Percentiles rank a stretch among this genome's conserved stretches.
These are phyloP conservation scores for Mionectes macconnelli DNA, from an alignment of 2,113 vertebrate species.

Conservation along the genomic window DNA sequence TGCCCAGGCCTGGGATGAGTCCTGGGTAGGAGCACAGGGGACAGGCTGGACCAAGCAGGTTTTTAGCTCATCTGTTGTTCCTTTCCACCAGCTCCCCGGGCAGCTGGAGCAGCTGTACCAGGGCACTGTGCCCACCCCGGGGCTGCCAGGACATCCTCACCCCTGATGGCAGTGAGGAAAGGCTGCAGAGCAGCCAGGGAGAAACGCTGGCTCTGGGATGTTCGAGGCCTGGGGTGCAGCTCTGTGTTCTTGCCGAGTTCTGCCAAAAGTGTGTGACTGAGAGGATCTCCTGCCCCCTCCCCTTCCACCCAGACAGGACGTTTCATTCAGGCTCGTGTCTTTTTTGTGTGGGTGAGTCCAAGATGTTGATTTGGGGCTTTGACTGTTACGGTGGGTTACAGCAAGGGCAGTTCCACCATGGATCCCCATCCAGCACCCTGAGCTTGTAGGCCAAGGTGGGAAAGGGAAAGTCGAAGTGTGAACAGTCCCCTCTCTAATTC, in stretches of 20 bases:
- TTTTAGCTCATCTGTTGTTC: not conserved
- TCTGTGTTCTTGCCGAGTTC: not conserved
- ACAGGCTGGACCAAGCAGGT: fast-evolving
- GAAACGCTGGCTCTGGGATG: not conserved
- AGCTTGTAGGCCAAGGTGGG: not conserved
- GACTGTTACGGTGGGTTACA: not conserved
- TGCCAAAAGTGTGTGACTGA: not conserved
- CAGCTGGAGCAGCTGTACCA: not conserved
- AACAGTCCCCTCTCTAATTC: not conserved
- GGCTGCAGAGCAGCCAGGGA: not conserved
- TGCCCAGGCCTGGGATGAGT: not conserved
- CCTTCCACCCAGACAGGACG: not conserved
- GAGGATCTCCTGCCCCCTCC: not conserved
- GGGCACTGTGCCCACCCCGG: fast-evolving
- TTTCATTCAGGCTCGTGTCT: not conserved
- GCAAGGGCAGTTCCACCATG: not conserved
- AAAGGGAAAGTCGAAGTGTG: not conserved
- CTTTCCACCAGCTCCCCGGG: not conserved
- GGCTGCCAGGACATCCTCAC: not conserved
- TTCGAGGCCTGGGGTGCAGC: fast-evolving
- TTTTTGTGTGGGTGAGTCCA: not conserved
- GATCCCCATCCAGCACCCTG: not conserved
- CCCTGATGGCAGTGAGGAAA: not conserved
- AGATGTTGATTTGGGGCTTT: not conserved
- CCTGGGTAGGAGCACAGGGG: not conserved